Evolutionary conservation across 2,797 vertebrate genomes (phyloP).

Genomic region (Chrosomus eos): DNA sequence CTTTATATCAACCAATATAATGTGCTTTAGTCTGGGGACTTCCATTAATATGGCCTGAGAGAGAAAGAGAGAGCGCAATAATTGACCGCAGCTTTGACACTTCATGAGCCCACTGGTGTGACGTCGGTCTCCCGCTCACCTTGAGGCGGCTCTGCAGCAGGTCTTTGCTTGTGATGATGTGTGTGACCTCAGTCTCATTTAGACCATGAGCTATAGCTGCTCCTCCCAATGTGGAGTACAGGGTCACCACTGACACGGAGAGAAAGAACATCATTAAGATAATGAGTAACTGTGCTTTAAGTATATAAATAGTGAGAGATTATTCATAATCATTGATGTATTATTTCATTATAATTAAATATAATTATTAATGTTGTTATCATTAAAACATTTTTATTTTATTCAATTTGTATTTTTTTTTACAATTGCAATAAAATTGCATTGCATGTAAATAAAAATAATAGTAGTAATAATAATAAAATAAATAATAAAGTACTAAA

Average conservation of each 20-base stretch:
- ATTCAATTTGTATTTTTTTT: not conserved
- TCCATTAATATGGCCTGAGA: slow-evolving; percentile 88
- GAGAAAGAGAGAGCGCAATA: not conserved
- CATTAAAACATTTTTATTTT: not conserved
- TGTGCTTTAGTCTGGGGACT: slow-evolving; percentile 86
- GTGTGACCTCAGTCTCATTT: slow-evolving; percentile 95
- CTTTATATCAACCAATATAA: slow-evolving; percentile 92
- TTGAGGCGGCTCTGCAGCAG: slow-evolving; percentile 91
- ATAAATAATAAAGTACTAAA: not conserved
- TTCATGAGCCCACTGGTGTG: not conserved
- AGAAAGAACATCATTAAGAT: not conserved
- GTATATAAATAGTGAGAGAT: not conserved
- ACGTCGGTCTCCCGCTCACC: slow-evolving; percentile 72
- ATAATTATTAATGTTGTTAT: not conserved
- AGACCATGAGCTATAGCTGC: slow-evolving; percentile 92
- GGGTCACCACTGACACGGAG: slow-evolving; percentile 85
- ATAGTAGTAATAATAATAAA: not conserved
- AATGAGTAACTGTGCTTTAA: not conserved
- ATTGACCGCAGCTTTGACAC: slow-evolving; percentile 1
- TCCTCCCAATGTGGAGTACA: slow-evolving; percentile 93
- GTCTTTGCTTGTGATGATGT: slow-evolving; percentile 97
- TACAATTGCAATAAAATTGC: not conserved
- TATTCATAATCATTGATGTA: not conserved
- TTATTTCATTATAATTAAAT: not conserved
- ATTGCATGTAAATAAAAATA: too few species aligned